Base-by-base conservation (phyloP, 2,888 invertebrate genomes). In the Theretra japonica region DNA sequence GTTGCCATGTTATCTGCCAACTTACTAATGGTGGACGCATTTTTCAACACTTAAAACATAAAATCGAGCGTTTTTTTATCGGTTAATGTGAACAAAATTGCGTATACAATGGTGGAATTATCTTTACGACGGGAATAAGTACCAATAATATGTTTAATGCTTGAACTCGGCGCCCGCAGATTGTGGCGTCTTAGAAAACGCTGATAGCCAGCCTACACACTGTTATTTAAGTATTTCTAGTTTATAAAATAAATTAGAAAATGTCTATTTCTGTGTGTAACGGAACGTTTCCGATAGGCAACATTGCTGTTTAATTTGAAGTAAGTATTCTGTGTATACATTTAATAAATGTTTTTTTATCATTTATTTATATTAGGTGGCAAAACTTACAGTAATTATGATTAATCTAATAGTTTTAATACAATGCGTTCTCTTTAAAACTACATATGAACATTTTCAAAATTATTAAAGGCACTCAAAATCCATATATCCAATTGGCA, bases 81-180 rank as follows among this genome's bases (percentile, higher is more conserved):
- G 84, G 83, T 82, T 87, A 89, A 90, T 90, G 88, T 88, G 88
- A 87, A 91, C 88, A 86, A 83, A 90, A 91, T 86, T 84, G 84
- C 88, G 86, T 88, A 86, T 89, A 90, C 90, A 90, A 91, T 91
- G 88, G 86, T 82, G 86, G 87, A 82, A 88, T 91, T 91, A 92
- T 92, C 91, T 92, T 92, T 90, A 91, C 86, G 86, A 87, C 87
- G 82, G 79, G 79, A 88, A 85, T 92, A 90, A 93, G 89, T 89
- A 89, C 86, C 89, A 90, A 91, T 92, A 92, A 92, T 89, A 89
- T 89, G 87, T 91, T 91, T 89, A 90, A 90, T 89, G 88, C 81
- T 80, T 83, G 81, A 82, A 78, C 83, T 79, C 83, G 82, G 80
- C 82, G 85, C 84, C 85, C 88, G 87, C 86, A 83, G 84, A 84